Percentiles rank a stretch among this genome's conserved stretches.
These are phyloP conservation scores for Hirudo medicinalis DNA, from an alignment of 1,140 invertebrate genomes.

Conservation along the genomic window DNA sequence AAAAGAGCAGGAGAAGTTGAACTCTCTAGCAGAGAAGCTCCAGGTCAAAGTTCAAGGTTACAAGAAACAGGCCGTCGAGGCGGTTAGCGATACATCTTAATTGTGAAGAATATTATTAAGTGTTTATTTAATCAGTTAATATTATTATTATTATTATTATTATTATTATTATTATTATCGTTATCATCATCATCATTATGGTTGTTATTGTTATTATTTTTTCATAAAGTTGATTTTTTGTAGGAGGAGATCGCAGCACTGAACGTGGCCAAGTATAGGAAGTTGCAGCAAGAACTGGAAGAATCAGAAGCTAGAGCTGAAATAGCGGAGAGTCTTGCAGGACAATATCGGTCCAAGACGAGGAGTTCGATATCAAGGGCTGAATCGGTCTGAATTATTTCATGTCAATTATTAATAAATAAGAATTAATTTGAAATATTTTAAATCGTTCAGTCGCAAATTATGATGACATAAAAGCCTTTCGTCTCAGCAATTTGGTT, in stretches of 20 bases:
- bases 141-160: no score
- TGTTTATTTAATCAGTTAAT: no score
- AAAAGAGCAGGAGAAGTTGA: conserved; percentile 93
- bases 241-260: conserved; percentile 90
- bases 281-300: conserved; percentile 93
- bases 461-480: no score
- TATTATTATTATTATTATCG: no score
- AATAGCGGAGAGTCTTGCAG: conserved; percentile 86
- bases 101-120: no score
- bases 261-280: conserved; percentile 97
- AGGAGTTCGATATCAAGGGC: conserved; percentile 45
- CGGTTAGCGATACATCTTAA: conserved; percentile 46
- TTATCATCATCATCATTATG: no score
- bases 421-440: no score
- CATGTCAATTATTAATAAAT: no score
- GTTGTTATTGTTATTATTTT: no score
- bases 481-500: no score
- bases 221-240: not conserved
- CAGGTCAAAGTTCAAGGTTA: conserved; percentile 99
- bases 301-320: conserved; percentile 96
- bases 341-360: conserved; percentile 89
- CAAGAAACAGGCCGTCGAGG: conserved; percentile 97
- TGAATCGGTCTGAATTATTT: no score
- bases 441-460: no score
- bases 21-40: conserved; percentile 93